These are phyloP conservation scores for Botia almorhae DNA, from an alignment of 2,797 vertebrate species.

Conservation along the genomic window DNA sequence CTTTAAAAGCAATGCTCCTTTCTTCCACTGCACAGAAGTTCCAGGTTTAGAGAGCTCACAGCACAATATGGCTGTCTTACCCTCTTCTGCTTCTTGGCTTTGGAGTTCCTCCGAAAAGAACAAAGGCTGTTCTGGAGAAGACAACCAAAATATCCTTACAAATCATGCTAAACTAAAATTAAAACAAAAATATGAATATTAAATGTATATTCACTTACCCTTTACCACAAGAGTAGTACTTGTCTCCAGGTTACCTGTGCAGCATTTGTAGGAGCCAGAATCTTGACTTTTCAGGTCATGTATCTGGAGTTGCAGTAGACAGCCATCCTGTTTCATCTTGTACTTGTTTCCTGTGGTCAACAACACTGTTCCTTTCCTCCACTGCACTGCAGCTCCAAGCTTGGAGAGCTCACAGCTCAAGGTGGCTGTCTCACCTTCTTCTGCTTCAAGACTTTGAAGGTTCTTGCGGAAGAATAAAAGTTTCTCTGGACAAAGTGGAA, in stretches of 20 bases:
- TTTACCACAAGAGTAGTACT: slow-evolving; percentile 54
- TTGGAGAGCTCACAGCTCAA: slow-evolving; percentile 51
- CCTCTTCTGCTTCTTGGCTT: slow-evolving; percentile 21
- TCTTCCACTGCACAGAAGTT: slow-evolving; percentile 37
- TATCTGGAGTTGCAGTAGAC: slow-evolving; percentile 68
- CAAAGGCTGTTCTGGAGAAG: slow-evolving; percentile 20
- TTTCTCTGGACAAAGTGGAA: slow-evolving; percentile 20
- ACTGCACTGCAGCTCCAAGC: slow-evolving; percentile 18
- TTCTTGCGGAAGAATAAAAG: slow-evolving; percentile 63
- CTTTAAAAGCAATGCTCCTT: slow-evolving; percentile 29
- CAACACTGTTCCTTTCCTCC: slow-evolving; percentile 56
- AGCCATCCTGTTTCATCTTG: slow-evolving; percentile 69
- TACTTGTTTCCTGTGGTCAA: slow-evolving; percentile 73
- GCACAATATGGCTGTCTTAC: not conserved
- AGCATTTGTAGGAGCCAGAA: slow-evolving; percentile 73
- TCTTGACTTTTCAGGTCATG: slow-evolving; percentile 67
- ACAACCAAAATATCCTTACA: not conserved
- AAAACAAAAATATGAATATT: not conserved
- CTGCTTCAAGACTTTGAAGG: slow-evolving; percentile 30
- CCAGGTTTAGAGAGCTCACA: slow-evolving; percentile 49
- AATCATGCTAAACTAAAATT: not conserved
- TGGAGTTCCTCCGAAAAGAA: slow-evolving; percentile 22
- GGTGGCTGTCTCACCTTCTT: slow-evolving; percentile 36
- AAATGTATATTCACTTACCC: slow-evolving; percentile 62
- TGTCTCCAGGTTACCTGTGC: slow-evolving; percentile 51